Evolutionary conservation across 2,888 invertebrate genomes (phyloP).

Genomic region (Teleiodes luculella): DNA sequence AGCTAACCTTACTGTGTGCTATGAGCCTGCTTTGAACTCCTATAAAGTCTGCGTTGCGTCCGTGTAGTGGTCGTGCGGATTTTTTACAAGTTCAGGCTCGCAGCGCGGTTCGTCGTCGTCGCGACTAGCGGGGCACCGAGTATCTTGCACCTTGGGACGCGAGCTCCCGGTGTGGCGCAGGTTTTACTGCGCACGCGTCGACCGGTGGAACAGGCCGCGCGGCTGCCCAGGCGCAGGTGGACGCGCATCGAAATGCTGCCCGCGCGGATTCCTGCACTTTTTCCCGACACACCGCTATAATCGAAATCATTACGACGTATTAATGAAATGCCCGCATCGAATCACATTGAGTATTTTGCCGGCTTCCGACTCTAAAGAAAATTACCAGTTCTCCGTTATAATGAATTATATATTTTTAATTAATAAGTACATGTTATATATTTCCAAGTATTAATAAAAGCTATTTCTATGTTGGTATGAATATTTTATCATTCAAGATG

Average conservation of each 20-base stretch:
- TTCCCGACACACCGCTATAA: conserved; percentile 4
- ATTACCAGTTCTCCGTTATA: background rate
- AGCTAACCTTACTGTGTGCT: too few relatives aligned
- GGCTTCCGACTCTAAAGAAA: background rate
- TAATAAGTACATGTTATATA: background rate
- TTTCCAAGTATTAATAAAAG: too few relatives aligned
- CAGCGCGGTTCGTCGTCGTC: too few relatives aligned
- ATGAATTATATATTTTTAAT: background rate
- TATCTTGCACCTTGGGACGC: too few relatives aligned
- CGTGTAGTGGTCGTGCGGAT: too few relatives aligned
- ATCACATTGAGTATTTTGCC: conserved; percentile 1
- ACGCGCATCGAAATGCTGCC: conserved; percentile 18
- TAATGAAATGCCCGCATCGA: conserved; percentile 14
- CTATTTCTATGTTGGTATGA: too few relatives aligned
- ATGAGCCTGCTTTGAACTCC: too few relatives aligned
- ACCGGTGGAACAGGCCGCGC: conserved; percentile 24
- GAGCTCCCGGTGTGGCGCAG: too few relatives aligned
- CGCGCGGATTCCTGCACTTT: conserved; percentile 4
- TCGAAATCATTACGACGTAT: conserved; percentile 18
- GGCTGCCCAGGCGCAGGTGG: conserved; percentile 22
- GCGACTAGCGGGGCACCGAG: too few relatives aligned
- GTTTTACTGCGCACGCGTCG: conserved; percentile 46
- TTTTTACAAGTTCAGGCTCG: too few relatives aligned
- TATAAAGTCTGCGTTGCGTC: too few relatives aligned
- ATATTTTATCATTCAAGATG: too few relatives aligned